Evolutionary conservation across 1,140 invertebrate species (phyloP).

Genomic region (Ridgeia piscesae): DNA sequence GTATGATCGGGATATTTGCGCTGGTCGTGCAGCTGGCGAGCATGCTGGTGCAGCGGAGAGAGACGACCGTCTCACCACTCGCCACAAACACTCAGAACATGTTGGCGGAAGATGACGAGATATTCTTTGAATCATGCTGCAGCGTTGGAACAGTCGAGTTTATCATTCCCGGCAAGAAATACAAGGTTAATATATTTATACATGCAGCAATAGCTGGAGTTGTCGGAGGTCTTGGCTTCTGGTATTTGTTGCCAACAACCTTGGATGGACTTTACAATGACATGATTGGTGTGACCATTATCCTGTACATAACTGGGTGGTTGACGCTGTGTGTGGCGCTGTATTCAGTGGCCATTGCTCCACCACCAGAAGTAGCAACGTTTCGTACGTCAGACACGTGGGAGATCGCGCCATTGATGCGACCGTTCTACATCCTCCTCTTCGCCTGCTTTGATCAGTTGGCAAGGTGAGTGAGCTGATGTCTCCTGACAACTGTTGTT

Average conservation of each 20-base stretch:
- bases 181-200: conserved; percentile 48
- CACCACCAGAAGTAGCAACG: conserved; percentile 56
- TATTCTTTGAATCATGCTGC: conserved; percentile 53
- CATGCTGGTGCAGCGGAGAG: conserved; percentile 37
- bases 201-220: conserved; percentile 50
- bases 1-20: conserved; percentile 45
- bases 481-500: neutral
- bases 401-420: conserved; percentile 50
- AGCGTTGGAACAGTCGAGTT: conserved; percentile 49
- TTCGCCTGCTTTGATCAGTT: conserved; percentile 31
- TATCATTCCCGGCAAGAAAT: conserved; percentile 53
- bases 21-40: conserved; percentile 43
- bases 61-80: conserved; percentile 6
- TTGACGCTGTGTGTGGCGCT: conserved; percentile 52
- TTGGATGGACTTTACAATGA: conserved; percentile 44
- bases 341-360: conserved; percentile 51
- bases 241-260: conserved; percentile 48
- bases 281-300: conserved; percentile 40
- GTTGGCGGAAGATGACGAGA: conserved; percentile 49
- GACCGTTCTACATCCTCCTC: conserved; percentile 51
- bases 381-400: conserved; percentile 53
- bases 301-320: conserved; percentile 54
- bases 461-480: neutral
- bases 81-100: conserved; percentile 40
- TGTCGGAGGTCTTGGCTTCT: conserved; percentile 46